Base-by-base conservation (phyloP, 2,888 invertebrate species). In the Trichogramma dendrolimi region DNA sequence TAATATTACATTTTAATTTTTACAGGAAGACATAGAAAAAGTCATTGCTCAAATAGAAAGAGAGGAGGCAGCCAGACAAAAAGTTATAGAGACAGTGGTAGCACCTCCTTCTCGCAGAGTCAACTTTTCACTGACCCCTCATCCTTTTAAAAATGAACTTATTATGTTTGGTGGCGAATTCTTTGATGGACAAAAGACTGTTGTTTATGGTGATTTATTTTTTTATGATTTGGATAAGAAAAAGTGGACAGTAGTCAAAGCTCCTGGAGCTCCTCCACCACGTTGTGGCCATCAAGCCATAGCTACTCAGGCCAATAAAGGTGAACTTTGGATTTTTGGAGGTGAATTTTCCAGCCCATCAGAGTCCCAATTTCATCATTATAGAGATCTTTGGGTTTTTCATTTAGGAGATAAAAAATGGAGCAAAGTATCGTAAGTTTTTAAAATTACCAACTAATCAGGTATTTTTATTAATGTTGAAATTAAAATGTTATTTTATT, bases 141-240 rank as follows among this genome's bases (percentile, higher is more conserved):
- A 96, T 77, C 94, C 94, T 0, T 90, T 89, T 65, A 89, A 88
- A 75, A 93, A 95, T 73, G 94, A 95, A 75, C 80, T 96, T 1
- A 88, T 96, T 64, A 80, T 96, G 76, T 92, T 92, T 80, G 96
- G 96, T 0, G 96, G 96, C 51, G 96, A 96, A 81, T 94, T 89
- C 73, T 92, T 88, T 74, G 89, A 94, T 80, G 95, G 95, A 0
- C 87, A 89, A 73, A 91, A 89, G 90, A 91, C 92, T n/a, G 82
- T 83, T 67, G 84, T 95, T 42, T 95, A 91, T 79, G 93, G 92
- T 75, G 95, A 96, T 70, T 77, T 96, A 63, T 86, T 88, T 70
- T 86, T 91, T 72, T 96, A 90, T 77, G 93, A 91, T 74, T 87
- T 92, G 6, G 81, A 82, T 38, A 90, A 88, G 72, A 87, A 88